Evolutionary conservation across 2,113 vertebrate genomes (phyloP).

Genomic region (Albula goreensis): DNA sequence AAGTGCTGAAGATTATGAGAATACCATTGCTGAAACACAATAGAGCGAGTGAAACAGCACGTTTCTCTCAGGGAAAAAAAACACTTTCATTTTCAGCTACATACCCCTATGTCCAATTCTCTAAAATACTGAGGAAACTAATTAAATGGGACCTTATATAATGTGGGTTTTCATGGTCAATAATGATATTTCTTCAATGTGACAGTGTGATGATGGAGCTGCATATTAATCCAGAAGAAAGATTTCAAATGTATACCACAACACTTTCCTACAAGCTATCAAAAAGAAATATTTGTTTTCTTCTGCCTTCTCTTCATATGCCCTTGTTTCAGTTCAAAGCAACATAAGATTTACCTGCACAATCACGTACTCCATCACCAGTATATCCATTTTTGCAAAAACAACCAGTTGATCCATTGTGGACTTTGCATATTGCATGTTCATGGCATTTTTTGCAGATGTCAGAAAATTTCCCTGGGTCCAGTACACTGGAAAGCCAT

Average conservation of each 20-base stretch:
- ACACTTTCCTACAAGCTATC: background rate
- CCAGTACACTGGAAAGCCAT: constrained; percentile 70
- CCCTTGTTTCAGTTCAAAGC: no score
- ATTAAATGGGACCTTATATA: no score
- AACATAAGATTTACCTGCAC: constrained; percentile 57
- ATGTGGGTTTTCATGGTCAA: no score
- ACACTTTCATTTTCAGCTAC: background rate
- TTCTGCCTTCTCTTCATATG: no score
- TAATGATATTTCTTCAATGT: no score
- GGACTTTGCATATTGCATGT: constrained; percentile 53
- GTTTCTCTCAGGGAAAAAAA: background rate
- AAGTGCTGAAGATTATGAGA: background rate
- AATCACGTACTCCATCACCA: constrained; percentile 62
- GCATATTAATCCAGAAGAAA: background rate
- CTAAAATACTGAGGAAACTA: no score
- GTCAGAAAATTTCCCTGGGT: constrained; percentile 59
- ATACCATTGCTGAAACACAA: background rate
- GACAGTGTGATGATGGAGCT: no score
- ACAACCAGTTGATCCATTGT: constrained; percentile 56
- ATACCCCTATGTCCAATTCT: no score
- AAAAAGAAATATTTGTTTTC: background rate
- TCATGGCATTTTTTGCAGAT: constrained; percentile 63
- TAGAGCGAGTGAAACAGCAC: background rate
- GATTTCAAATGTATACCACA: background rate
- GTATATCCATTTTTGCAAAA: constrained; percentile 65